Evolutionary conservation across 2,797 vertebrate species (phyloP), one percentile per base, ranked within the genome.

Genomic region (Masticophis lateralis): DNA sequence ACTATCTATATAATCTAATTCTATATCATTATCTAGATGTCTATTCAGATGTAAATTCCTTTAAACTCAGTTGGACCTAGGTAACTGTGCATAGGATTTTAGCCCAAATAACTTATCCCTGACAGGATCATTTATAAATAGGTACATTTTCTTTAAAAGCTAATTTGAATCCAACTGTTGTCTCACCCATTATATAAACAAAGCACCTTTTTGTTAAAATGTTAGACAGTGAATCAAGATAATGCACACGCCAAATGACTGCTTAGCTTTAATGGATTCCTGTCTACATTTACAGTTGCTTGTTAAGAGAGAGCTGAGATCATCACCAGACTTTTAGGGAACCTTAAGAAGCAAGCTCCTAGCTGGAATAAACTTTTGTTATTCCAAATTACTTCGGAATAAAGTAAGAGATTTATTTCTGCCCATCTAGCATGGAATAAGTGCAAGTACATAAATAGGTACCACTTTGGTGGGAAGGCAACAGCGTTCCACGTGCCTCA

Each of bases 161-260:
- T 94, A 95, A 97, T 97, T 97, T 96, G 94, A 95, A 97, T 96
- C 92, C 95, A 97, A 96, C 94, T 69, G 37, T 87, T 74, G 93
- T 86, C 88, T 96, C 95, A 57, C 92, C 95, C 74, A 57, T 96
- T 92, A 97, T 97, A 95, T 95, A 96, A 97, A 96, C 95, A 97
- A 97, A 97, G 56, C 47, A 88, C 91, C 37, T 47, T 96, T 91
- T 93, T 94, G 83, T 83, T 83, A 95, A 96, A 94, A 59, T 79
- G 94, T 93, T 92, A 74, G 47, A 93, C 51, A 89, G 89, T 95
- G 92, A 97, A 97, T 97, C 96, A 96, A 96, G 94, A 94, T 95
- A 96, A 97, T 51, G 2, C 90, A 94, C 43, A 88, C 92, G 86
- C 61, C 94, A 86, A 94, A 93, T 74, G 89, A 86, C 25, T 86